phyloP scores from a whole-genome alignment of 2,888 invertebrate genomes.

The Dasypolia templi region DNA sequence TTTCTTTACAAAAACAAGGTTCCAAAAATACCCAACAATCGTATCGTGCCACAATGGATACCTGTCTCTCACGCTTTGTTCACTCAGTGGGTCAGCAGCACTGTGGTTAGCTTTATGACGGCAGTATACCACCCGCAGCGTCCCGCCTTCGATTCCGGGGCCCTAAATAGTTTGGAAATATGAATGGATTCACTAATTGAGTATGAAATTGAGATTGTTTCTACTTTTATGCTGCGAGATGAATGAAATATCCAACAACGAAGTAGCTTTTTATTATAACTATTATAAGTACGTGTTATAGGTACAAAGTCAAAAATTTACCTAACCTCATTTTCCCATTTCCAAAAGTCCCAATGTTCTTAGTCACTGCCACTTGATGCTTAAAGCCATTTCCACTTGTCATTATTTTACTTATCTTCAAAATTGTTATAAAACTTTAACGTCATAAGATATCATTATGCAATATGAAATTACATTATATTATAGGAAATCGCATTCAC shows the following conservation, averaged over 20 bases:
- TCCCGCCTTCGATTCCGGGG: constrained; percentile 67
- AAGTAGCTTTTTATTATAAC: too few species aligned
- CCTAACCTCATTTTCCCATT: not conserved
- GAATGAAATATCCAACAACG: not conserved
- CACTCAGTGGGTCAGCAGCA: constrained; percentile 75
- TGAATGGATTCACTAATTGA: constrained; percentile 72
- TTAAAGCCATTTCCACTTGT: constrained; percentile 5
- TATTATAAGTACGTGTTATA: not conserved
- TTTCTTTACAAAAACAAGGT: not conserved
- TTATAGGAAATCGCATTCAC: not conserved
- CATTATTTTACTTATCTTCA: not conserved
- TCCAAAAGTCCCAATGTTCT: not conserved
- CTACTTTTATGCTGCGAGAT: not conserved
- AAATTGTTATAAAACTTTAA: not conserved
- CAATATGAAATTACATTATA: not conserved
- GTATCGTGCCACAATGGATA: constrained; percentile 75
- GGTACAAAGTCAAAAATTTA: not conserved
- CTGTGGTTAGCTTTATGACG: constrained; percentile 83
- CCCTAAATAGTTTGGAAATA: constrained; percentile 74
- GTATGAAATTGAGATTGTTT: constrained; percentile 64
- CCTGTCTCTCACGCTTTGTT: constrained; percentile 65
- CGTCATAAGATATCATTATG: not conserved
- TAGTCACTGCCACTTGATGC: not conserved
- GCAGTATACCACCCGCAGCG: constrained; percentile 87
- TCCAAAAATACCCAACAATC: constrained; percentile 23